Evolutionary conservation across 2,113 vertebrate genomes (phyloP), one percentile per base, ranked within the genome.

Genomic region (Rhagologus leucostigma): DNA sequence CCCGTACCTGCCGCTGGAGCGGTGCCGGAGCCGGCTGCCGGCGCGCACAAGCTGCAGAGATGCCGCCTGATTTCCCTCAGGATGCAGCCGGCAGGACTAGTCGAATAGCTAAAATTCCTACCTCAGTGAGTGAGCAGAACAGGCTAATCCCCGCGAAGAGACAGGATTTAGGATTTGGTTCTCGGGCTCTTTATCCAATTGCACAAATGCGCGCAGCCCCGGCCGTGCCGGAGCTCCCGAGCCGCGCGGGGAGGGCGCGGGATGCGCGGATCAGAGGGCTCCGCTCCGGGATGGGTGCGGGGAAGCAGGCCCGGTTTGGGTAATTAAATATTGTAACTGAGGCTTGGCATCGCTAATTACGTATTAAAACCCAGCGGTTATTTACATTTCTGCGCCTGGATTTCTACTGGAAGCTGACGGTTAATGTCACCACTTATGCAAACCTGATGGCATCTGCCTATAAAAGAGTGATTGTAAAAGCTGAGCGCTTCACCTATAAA

Each of bases 111-210:
- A 37, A 71, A 93, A 97, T 71, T 93, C 91, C 93, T 63, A 35
- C 87, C 92, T 77, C 81, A 4, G n/a, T 32, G 91, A 92, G 83
- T 92, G 52, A 94, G 89, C 87, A 56, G 63, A 91, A 67, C 44
- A n/a, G 93, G 79, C 92, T 97, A 97, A 98, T 98, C 97, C 96
- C 96, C 80, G 67, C 81, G 93, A 95, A 97, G 35, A 85, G 84
- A 89, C 42, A 13, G 95, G 96, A 97, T 98, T 98, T 98, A 78
- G 97, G 93, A 74, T 97, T 47, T 22, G 85, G 33, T 80, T 87
- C 86, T 27, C 22, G 75, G 87, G 78, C 92, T 97, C 96, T 95
- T 82, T 22, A 97, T 94, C 69, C 90, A 91, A 87, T 94, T 94
- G 95, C 94, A 93, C 95, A 97, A 90, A 95, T 76, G 65, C 5